These are phyloP conservation scores for Ophiodon elongatus DNA, from an alignment of 2,113 vertebrate species.

Conservation along the genomic window DNA sequence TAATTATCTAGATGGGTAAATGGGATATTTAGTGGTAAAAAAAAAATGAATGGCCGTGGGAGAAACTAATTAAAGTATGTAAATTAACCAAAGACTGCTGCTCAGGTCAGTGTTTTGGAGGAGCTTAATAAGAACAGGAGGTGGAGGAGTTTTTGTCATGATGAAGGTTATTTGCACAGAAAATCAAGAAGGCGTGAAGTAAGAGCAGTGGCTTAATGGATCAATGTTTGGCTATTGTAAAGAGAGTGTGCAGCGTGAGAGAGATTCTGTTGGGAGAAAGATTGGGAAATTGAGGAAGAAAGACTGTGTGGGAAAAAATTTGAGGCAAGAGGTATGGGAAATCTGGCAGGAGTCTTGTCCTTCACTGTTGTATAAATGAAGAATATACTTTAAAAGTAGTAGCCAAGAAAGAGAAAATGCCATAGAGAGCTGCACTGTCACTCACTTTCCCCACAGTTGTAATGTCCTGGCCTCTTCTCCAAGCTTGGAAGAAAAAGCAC, in stretches of 20 bases:
- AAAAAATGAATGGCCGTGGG: neutral
- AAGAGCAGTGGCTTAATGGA: conserved; percentile 42
- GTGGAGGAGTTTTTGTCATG: conserved; percentile 29
- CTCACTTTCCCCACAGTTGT: conserved; percentile 29
- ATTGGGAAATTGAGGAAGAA: neutral
- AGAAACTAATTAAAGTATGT: conserved; percentile 46
- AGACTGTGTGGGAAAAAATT: conserved; percentile 20
- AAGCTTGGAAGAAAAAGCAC: conserved; percentile 16
- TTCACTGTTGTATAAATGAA: conserved; percentile 50
- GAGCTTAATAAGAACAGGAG: conserved; percentile 26
- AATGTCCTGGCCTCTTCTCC: conserved; percentile 12
- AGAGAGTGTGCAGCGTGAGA: neutral
- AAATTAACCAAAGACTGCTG: conserved; percentile 29
- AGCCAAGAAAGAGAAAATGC: conserved; percentile 28
- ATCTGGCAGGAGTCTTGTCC: conserved; percentile 27
- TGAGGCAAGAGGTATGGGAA: conserved; percentile 17
- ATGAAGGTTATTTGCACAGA: conserved; percentile 47
- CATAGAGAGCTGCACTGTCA: conserved; percentile 35
- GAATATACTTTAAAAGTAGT: conserved; percentile 37
- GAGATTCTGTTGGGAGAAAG: neutral
- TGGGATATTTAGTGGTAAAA: conserved; percentile 2
- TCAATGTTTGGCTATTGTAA: conserved; percentile 31
- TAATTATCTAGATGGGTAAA: conserved; percentile 13
- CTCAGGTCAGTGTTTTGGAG: conserved; percentile 32
- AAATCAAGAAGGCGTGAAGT: conserved; percentile 46